Percentiles rank a stretch among this genome's conserved stretches.
Conservation (phyloP, 2,888 invertebrate species). For the Brachycybe producta region DNA sequence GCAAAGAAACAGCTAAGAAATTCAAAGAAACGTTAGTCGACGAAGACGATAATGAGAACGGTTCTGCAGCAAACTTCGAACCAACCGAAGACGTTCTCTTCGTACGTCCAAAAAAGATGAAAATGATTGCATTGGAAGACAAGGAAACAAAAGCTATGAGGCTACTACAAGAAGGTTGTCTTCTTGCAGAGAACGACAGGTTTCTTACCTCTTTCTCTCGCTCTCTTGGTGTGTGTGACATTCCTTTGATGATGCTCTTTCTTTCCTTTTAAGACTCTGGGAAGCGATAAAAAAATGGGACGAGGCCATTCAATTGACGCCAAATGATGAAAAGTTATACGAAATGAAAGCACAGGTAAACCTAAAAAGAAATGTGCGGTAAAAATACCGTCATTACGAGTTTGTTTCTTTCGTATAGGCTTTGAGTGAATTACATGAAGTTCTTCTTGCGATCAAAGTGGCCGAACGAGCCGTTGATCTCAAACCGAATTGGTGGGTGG, state of each 20-base stretch:
- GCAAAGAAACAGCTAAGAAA: constrained; percentile 23
- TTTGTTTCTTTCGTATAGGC: constrained; percentile 11
- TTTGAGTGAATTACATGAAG: constrained; percentile 23
- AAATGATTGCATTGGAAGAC: constrained; percentile 29
- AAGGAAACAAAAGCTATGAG: constrained; percentile 28
- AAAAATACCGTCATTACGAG: constrained; percentile 7
- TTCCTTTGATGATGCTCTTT: not conserved
- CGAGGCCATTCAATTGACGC: constrained; percentile 31
- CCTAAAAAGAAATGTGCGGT: not conserved
- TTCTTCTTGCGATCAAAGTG: constrained; percentile 25
- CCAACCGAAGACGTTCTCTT: constrained; percentile 18
- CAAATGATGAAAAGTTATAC: constrained; percentile 31
- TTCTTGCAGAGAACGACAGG: constrained; percentile 32
- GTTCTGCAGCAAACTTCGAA: constrained; percentile 29
- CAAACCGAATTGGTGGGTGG: constrained; percentile 35
- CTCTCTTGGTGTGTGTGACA: not conserved
- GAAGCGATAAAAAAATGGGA: constrained; percentile 37
- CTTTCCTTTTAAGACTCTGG: constrained; percentile 29
- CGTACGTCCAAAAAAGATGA: constrained; percentile 21
- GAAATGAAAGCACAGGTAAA: constrained; percentile 38
- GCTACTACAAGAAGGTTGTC: constrained; percentile 29
- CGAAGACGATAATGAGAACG: constrained; percentile 26
- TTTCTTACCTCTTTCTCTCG: constrained; percentile 16
- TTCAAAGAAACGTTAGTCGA: constrained; percentile 29
- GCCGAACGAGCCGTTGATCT: constrained; percentile 31